A percentile compares a stretch with the other conserved stretches of the same genome.
phyloP scores from a whole-genome alignment of 2,888 invertebrate genomes.

The Apodemia duryi region DNA sequence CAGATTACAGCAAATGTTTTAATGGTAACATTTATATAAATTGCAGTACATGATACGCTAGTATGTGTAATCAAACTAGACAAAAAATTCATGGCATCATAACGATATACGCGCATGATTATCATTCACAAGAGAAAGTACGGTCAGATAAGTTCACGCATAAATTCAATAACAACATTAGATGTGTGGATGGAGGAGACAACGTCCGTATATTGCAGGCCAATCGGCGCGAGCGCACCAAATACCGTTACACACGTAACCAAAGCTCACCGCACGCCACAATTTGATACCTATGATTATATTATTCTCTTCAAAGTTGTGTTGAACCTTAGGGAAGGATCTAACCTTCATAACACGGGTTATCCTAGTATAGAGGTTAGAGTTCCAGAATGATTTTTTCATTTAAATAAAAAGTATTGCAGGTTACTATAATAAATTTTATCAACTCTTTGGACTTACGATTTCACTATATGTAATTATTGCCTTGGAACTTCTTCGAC shows the following conservation, averaged over 20 bases:
- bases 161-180: conserved; percentile 74
- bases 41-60: neutral
- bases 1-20: neutral
- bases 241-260: conserved; percentile 56
- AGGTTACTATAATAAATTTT: conserved; percentile 17
- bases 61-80: conserved; percentile 45
- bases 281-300: conserved; percentile 14
- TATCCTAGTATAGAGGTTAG: too few species aligned
- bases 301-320: conserved; percentile 30
- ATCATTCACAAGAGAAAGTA: conserved; percentile 66
- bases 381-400: too few species aligned
- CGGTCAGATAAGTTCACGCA: conserved; percentile 51
- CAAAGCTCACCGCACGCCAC: conserved; percentile 39
- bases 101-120: conserved; percentile 64
- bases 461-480: neutral
- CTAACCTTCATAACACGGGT: too few species aligned
- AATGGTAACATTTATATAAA: conserved; percentile 18
- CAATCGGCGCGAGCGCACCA: conserved; percentile 45
- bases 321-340: too few species aligned
- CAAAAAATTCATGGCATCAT: conserved; percentile 46
- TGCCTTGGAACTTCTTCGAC: neutral
- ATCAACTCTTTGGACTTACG: neutral
- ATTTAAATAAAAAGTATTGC: conserved; percentile 39
- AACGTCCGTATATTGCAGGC: conserved; percentile 62
- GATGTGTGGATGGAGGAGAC: conserved; percentile 70